Percentiles rank a stretch among this genome's conserved stretches.
Evolutionary conservation across 2,888 invertebrate genomes (phyloP).

Genomic region (Ophioninae sp.): DNA sequence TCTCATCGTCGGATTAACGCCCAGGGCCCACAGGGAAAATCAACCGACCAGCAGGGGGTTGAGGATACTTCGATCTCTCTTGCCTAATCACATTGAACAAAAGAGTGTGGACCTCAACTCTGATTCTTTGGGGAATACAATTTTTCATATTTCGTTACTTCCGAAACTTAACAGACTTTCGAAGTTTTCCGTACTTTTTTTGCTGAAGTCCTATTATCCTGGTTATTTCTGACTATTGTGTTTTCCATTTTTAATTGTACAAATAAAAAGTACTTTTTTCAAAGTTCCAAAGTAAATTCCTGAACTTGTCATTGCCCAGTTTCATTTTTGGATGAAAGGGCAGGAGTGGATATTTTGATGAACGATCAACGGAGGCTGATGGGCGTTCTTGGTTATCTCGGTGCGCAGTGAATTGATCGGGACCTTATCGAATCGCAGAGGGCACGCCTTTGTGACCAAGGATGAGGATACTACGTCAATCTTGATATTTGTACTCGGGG

Average conservation of each 20-base stretch:
- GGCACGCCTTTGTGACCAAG: slow-evolving; percentile 9
- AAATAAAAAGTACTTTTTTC: not conserved
- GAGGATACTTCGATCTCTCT: slow-evolving; percentile 11
- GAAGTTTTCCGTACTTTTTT: not conserved
- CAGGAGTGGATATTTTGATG: not conserved
- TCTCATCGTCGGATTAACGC: slow-evolving; percentile 65
- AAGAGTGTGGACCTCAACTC: not conserved
- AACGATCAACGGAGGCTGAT: not conserved
- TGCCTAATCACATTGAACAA: not conserved
- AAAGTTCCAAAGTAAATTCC: too few species aligned
- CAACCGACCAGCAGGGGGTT: slow-evolving; percentile 28
- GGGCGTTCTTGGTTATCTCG: not conserved
- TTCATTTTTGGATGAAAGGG: not conserved
- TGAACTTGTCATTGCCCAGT: too few species aligned
- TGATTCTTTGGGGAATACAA: not conserved
- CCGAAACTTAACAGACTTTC: not conserved
- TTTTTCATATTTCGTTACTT: slow-evolving; percentile 1
- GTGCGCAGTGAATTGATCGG: slow-evolving; percentile 5
- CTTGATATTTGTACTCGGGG: slow-evolving; percentile 44
- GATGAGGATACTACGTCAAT: slow-evolving; percentile 35
- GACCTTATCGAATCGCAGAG: not conserved
- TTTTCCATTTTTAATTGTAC: not conserved
- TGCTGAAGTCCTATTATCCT: not conserved
- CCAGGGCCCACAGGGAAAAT: slow-evolving; percentile 44
- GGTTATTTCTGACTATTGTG: too few species aligned